These are phyloP conservation scores for Calyptomena viridis DNA, from an alignment of 2,113 vertebrate genomes.

Conservation along the genomic window DNA sequence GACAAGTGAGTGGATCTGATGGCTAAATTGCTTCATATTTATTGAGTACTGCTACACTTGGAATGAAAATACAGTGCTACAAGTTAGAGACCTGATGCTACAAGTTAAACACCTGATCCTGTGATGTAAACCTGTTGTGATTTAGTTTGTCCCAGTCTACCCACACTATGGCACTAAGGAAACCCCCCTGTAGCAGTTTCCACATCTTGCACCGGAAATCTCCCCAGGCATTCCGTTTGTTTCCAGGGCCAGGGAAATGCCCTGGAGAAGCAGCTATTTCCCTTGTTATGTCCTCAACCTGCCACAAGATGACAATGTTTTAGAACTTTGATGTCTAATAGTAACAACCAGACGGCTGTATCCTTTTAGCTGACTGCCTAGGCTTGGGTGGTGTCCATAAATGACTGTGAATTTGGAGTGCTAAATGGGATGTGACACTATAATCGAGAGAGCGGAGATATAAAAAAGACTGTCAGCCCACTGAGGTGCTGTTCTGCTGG, in stretches of 20 bases:
- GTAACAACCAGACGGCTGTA: neutral
- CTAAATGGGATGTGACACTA: neutral
- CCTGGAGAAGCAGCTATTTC: neutral
- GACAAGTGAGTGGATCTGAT: neutral
- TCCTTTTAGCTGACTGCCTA: neutral
- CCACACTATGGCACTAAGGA: neutral
- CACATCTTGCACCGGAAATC: neutral
- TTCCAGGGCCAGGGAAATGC: neutral
- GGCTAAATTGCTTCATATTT: neutral
- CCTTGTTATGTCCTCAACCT: neutral
- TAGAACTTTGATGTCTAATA: constrained; percentile 1
- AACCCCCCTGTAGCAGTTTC: neutral
- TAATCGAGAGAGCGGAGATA: neutral
- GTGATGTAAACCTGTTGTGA: neutral
- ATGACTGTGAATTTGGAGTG: neutral
- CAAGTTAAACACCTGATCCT: neutral
- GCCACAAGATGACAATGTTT: constrained; percentile 61
- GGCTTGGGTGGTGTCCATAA: neutral
- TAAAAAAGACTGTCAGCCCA: neutral
- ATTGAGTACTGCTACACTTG: neutral
- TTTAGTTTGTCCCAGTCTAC: neutral
- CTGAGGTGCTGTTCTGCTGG: constrained; percentile 1
- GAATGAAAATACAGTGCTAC: neutral
- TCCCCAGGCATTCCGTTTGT: neutral
- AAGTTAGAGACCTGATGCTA: neutral